Base-by-base conservation (phyloP, 2,888 invertebrate genomes). In the Fragum fragum region DNA sequence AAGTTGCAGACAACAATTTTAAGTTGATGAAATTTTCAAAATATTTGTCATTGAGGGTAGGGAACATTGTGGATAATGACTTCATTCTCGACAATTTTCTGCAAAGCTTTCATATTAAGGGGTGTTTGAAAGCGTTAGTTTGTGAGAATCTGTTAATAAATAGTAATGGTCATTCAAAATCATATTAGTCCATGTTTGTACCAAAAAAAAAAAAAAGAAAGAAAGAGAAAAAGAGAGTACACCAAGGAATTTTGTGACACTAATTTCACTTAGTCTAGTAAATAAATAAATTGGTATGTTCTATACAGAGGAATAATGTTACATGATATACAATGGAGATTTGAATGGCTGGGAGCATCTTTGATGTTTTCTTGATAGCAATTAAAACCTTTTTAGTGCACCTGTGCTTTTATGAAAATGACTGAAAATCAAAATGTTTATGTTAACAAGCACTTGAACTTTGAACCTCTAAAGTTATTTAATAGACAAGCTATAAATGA, bases 381-480 rank as follows among this genome's bases (percentile, higher is more conserved):
- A 26, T 42, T 66, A 66, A 66, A 66, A 66, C 36, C 66, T 66
- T 66, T 66, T 66, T 66, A 21, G 42, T 66, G 66, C 66, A 66
- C 66, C 66, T 66, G 66, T 66, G 39, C 32, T 66, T 66, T 66
- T 66, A 32, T 63, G 36, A 66, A 66, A 42, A 39, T 66, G 39
- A 66, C 23, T 42, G 18, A 42, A 66, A 61, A 32, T 32, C 29
- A 32, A 66, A 66, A 66, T 42, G 36, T 66, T 42, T 32, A 63
- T 66, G 32, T 66, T 36, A 66, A 42, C 66, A 66, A 66, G 36
- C 66, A 32, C 66, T 66, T 66, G 42, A 29, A 9, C 32, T 16
- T 18, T 61, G 28, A 14, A 26, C 61, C 16, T 18, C 18, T 32
- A 21, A 57, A 26, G 26, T 57, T 57, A 23, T 26, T 57, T 47